Evolutionary conservation across 2,888 invertebrate species (phyloP), one percentile per base, ranked within the genome.

Genomic region (Ischnus inquisitorius): DNA sequence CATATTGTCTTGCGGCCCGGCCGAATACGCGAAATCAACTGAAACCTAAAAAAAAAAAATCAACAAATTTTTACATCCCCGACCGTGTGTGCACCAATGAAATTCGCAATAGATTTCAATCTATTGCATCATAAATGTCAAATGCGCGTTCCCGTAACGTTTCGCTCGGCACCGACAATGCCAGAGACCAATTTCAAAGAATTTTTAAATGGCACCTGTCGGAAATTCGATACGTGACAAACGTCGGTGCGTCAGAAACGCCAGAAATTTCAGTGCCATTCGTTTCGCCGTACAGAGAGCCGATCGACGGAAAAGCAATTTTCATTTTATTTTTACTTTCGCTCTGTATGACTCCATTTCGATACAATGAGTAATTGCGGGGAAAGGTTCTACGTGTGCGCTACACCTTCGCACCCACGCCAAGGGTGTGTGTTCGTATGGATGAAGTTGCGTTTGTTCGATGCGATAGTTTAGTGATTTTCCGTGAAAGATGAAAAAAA

Each of bases 181-280:
- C 25, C 14, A n/a, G 41, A 77, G 48, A 8, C 54, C 60, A 60
- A 77, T 77, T 69, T 19, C 65, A 39, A 77, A 82, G 57, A 72
- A 77, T 67, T 72, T 57, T 48, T 39, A 72, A 82, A 71, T 77
- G 71, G 64, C 77, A 60, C 39, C 34, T 60, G 57, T 60, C 22
- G 81, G 60, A 51, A 67, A 64, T 65, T 67, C 65, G 71, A 72
- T 65, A 72, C 48, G 28, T 67, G 77, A 72, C 43, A 41, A 71
- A 41, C 25, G 57, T 41, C 28, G 16, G 60, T 10, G n/a, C 34
- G 16, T 39, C 39, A 39, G 62, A 64, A 64, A 64, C 39, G 16
- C 34, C 62, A 64, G 39, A 16, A 64, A 39, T 64, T 6, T 19
- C 10, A 16, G 14, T 3, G 25, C 41, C 25, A 72, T 60, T 72